A percentile compares a stretch with the other conserved stretches of the same genome.
Conservation (phyloP, 1,140 invertebrate genomes). For the Portunus trituberculatus region DNA sequence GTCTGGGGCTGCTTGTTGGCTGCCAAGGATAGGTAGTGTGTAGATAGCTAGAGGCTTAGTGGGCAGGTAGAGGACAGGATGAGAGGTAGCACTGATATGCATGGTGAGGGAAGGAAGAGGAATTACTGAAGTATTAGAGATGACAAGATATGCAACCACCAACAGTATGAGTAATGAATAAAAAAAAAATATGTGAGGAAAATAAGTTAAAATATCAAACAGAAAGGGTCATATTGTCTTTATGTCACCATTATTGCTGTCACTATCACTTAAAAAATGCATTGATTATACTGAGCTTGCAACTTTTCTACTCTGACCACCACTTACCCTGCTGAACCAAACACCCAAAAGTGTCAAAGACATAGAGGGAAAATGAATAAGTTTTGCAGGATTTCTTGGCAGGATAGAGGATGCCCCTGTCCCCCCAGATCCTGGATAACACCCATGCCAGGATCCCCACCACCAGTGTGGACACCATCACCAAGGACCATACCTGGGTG, state of each 20-base stretch:
- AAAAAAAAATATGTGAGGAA: too few relatives aligned
- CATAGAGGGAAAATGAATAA: constrained; percentile 25
- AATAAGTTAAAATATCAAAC: too few relatives aligned
- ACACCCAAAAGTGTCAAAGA: constrained; percentile 36
- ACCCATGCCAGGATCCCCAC: constrained; percentile 35
- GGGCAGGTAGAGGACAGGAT: not conserved
- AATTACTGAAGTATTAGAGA: too few relatives aligned
- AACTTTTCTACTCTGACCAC: too few relatives aligned
- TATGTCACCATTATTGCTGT: too few relatives aligned
- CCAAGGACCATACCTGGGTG: constrained; percentile 35
- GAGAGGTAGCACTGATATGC: not conserved
- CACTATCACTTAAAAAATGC: too few relatives aligned
- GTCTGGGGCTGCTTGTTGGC: constrained; percentile 44
- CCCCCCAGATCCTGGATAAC: not conserved
- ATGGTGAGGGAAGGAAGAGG: not conserved
- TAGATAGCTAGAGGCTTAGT: not conserved
- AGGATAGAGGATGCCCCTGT: constrained; percentile 8
- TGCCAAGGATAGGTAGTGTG: not conserved
- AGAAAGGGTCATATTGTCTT: too few relatives aligned
- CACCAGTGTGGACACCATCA: constrained; percentile 7
- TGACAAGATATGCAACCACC: too few relatives aligned
- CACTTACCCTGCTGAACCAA: constrained; percentile 21
- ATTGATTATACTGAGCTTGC: too few relatives aligned
- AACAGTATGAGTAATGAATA: too few relatives aligned
- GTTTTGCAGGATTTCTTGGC: not conserved